Base-by-base conservation (phyloP, 1,140 invertebrate species). In the Pachyrhynchus sulphureomaculatus region DNA sequence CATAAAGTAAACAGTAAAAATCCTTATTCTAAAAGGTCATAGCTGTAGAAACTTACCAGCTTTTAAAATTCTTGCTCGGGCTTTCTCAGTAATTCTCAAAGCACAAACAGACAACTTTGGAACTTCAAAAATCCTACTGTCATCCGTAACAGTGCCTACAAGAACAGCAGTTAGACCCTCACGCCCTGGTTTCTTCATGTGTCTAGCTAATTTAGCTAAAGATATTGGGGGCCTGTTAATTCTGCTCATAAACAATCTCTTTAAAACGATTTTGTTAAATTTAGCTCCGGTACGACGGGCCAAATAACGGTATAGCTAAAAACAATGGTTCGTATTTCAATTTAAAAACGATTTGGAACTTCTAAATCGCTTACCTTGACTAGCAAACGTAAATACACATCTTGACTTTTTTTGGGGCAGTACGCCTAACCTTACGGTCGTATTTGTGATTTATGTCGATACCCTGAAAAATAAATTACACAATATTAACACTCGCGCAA, bases 401-500 rank as follows among this genome's bases (percentile, higher is more conserved):
- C 96, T 79, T 99, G 88, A 63, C 93, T 96, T 80, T n/a, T n/a
- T 90, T 96, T 12, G 97, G 96, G 78, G 96, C 92, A 64, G 88
- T 94, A 74, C 97, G 88, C 72, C 92, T 86, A 76, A 97, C 96
- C 84, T 99, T 99, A 66, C 98, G 89, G 80, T 99, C 95, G 81
- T 97, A 88, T 85, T 98, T 99, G 81, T 99, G 96, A 76, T 91
- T 91, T 75, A 99, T 98, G 82, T 99, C 97, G 77, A 99, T 97
- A 91, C 96, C 97, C 97, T 98, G 54, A 59, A 82, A 75, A 84
- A 85, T 32, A 29, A 24, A 52, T 51, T 21, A 23, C 39, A 61
- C 24, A 41, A 59, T 59, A 59, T 39, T 49, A 13, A 18, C 34
- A 18, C 12, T 29, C 12, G 20, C 20, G 2, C 6, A 8, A 24